Evolutionary conservation across 1,140 invertebrate species (phyloP), one percentile per base, ranked within the genome.

Genomic region (Anoplophora glabripennis): DNA sequence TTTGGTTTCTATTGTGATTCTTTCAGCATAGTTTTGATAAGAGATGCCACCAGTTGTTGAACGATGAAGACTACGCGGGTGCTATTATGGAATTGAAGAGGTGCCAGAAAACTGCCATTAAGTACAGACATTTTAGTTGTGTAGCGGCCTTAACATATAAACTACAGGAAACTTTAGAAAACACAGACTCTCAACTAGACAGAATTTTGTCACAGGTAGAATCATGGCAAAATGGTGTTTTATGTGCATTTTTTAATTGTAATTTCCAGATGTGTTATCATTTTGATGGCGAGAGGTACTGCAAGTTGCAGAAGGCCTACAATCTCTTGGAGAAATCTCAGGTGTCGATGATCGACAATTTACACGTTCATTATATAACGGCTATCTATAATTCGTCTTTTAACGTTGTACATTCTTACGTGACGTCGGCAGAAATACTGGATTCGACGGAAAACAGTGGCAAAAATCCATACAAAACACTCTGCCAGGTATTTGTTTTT

Each of bases 341-440:
- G 75, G 89, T 88, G 4, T 67, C 70, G 9, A 91, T 94, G 0
- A 92, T 97, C 82, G 94, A 99, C 78, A 93, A 97, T 74, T 74
- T 97, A 28, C 88, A 92, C 60, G 96, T 99, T 86, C 94, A 98
- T 76, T 96, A 95, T 75, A 90, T 92, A 0, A 95, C 92, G 45
- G 90, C 93, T 0, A 91, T 98, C 48, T 94, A 97, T 66, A 94
- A 92, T 67, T 88, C 87, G 9, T 89, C 94, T 0, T 88, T 94
- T 41, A 85, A 83, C 33, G 84, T 90, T 7, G 80, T 95, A 0
- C 83, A 88, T 54, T 83, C 83, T 0, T 92, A 90, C 74, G 83
- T 87, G 7, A 57, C 57, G 4, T 65, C 64, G 17, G 38, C 59
- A 1, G 69, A 73, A 44, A 35, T 64, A 5, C 33, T 65, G 14